These are phyloP conservation scores for Tragulus kanchil DNA, from an alignment of 2,113 vertebrate genomes.

Conservation along the genomic window DNA sequence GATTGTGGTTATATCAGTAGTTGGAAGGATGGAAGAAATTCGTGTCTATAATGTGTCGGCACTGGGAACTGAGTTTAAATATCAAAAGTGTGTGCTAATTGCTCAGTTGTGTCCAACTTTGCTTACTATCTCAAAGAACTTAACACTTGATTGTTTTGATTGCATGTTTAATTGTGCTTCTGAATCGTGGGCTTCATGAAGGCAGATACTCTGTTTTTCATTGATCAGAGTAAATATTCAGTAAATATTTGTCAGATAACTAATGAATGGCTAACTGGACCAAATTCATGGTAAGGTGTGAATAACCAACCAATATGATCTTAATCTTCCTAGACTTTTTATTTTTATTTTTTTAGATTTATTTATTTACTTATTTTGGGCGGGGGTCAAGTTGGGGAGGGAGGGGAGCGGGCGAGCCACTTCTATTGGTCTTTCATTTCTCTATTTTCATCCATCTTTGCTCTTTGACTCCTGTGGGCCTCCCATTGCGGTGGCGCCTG, in stretches of 20 bases:
- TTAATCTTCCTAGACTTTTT: not conserved
- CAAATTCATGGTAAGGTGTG: not conserved
- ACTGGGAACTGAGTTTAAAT: not conserved
- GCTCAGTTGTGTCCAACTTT: not conserved
- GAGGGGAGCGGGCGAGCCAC: too few species aligned
- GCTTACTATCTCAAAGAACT: not conserved
- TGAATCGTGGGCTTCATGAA: not conserved
- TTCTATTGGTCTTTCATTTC: too few species aligned
- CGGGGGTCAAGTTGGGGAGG: too few species aligned
- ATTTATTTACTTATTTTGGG: too few species aligned
- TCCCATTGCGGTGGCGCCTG: too few species aligned
- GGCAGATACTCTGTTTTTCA: not conserved
- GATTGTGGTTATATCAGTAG: not conserved
- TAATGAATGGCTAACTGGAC: not conserved
- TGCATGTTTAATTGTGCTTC: not conserved
- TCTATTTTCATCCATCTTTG: too few species aligned
- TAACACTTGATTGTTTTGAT: conserved; percentile 23
- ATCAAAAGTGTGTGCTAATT: not conserved
- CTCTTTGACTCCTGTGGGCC: too few species aligned
- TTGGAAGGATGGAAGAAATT: not conserved
- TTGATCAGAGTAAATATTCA: not conserved
- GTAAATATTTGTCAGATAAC: not conserved
- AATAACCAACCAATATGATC: not conserved
- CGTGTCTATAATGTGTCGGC: not conserved
- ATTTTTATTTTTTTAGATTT: too few species aligned